Evolutionary conservation across 2,113 vertebrate species (phyloP).

Genomic region (Sinocyclocheilus anophthalmus): DNA sequence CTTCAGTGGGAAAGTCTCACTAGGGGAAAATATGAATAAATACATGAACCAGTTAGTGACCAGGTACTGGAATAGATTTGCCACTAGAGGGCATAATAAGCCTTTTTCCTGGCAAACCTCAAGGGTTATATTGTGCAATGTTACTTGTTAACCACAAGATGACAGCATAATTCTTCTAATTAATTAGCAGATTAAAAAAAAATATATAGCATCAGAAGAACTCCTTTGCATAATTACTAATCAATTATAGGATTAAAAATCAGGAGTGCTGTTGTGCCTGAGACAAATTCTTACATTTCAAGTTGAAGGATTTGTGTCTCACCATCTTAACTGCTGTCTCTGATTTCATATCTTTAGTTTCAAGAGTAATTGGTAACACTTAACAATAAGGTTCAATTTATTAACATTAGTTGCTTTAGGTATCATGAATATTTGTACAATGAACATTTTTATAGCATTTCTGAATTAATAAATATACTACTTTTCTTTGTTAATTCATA

Average conservation of each 20-base stretch:
- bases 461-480: neutral
- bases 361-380: neutral
- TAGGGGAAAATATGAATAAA: neutral
- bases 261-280: neutral
- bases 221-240: neutral
- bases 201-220: neutral
- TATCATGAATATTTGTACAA: neutral
- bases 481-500: neutral
- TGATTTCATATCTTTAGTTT: neutral
- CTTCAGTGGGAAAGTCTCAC: too few relatives aligned
- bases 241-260: neutral
- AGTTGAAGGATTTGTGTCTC: neutral
- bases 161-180: constrained; percentile 23
- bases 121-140: neutral
- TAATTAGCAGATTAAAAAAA: neutral
- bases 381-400: neutral
- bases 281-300: too few relatives aligned
- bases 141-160: neutral
- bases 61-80: neutral
- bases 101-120: neutral
- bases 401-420: neutral
- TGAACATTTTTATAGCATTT: neutral
- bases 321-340: neutral
- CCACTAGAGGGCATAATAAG: constrained; percentile 35
- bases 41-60: neutral